Evolutionary conservation across 2,113 vertebrate species (phyloP), one percentile per base, ranked within the genome.

Genomic region (Python bivittatus): DNA sequence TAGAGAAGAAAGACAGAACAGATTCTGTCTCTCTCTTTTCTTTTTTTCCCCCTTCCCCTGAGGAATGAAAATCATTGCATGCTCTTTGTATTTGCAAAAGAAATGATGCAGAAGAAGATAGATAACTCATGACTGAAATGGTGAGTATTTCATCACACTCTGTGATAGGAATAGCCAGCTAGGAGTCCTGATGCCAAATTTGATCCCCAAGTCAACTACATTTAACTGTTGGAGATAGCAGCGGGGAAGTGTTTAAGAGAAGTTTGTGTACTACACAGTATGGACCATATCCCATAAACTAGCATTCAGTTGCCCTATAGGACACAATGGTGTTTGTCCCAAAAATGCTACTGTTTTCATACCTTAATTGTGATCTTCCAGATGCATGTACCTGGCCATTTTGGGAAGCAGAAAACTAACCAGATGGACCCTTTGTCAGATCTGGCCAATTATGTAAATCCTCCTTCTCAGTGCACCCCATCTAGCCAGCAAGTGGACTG

Each of bases 1-100:
- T 88, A 89, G 87, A 4, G 8, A 52, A 17, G 17, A 93, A 57
- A 94, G 68, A 94, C 84, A 93, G 60, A 93, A 60, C 22, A 79
- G 7, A 9, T 87, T 86, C 27, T 95, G 20, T n/a, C 89, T 94
- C 95, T 68, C 15, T 79, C n/a, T 17, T 86, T 22, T 15, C 23
- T 13, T 56, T 10, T 3, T 44, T 38, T 27, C 0, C 53, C 58
- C 56, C 23, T 84, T 38, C 38, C 56, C 33, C 33, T 57, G 54
- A 8, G 54, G 33, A 88, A 38, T 25, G 68, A 27, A 60, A 22
- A 83, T 84, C 44, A n/a, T n/a, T 48, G 27, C 42, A 79, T 8
- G 25, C 38, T 57, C 15, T 87, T 84, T 44, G 25, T 89, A 85
- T 89, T 64, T 92, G 44, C 22, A 61, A 52, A 89, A 56, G 13